phyloP scores from a whole-genome alignment of 2,888 invertebrate genomes.

The Pristionchus japonicus region DNA sequence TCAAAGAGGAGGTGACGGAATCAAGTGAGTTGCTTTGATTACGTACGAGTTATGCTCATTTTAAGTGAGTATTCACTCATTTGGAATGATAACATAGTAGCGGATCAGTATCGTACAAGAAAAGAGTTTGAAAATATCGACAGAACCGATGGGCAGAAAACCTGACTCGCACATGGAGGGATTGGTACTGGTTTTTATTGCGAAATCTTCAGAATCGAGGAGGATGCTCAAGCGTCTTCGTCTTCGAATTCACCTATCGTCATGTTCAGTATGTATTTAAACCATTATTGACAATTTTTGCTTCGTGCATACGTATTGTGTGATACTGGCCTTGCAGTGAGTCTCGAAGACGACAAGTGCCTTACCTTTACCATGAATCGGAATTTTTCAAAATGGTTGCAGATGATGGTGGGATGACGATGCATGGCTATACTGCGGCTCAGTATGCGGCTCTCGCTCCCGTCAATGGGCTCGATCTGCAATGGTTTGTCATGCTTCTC shows the following conservation, averaged over 20 bases:
- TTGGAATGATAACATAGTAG: neutral
- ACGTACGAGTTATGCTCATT: neutral
- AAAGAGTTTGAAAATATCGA: no score
- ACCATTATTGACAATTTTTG: no score
- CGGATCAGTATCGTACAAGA: no score
- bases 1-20: neutral
- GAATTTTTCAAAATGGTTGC: no score
- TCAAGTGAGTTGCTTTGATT: neutral
- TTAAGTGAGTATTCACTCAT: neutral
- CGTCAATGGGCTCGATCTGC: neutral
- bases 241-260: neutral
- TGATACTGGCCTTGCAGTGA: no score
- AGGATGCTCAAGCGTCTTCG: neutral
- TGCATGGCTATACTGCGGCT: constrained; percentile 9
- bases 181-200: no score
- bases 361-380: no score
- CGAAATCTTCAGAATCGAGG: neutral
- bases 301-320: no score
- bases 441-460: neutral
- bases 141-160: no score
- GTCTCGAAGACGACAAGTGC: no score
- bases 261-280: neutral
- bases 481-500: constrained; percentile 1
- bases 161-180: no score
- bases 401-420: neutral